Base-by-base conservation (phyloP, 2,797 vertebrate species). In the Oreonectes daqikongensis region DNA sequence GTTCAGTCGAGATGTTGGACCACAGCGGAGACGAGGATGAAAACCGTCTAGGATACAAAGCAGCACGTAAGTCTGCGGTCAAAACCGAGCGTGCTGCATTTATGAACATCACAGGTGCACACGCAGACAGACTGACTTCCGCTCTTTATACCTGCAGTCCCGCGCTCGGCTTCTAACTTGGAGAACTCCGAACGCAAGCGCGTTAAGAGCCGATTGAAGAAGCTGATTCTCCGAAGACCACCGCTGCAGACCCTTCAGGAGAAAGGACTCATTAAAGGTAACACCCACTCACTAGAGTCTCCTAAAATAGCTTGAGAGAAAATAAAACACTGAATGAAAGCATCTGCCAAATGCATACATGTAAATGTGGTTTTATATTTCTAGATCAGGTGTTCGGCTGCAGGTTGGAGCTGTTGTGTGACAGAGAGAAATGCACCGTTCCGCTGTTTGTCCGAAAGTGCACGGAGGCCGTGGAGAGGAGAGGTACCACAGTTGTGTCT, bases 371-470 rank as follows among this genome's bases (percentile, higher is more conserved):
- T 4, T 42, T 40, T 59, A 11, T 83, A 68, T 15, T 42, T 60
- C 79, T 88, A 98, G 96, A 97, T 90, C 96, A 97, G 90, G 96
- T 98, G 78, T 97, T 98, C 7, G 96, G 96, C 84, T 98, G 96
- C 82, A 74, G 92, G 32, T 84, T 98, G 90, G 96, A 96, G 80
- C 93, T 94, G 71, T 92, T 98, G 79, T 98, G 96, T 32, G 93
- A 95, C 79, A 83, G 96, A 22, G 96, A 97, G 88, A 92, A 84
- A 73, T 88, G 81, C 87, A 92, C 89, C 0, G 89, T 98, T 75
- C 96, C 96, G 78, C 95, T 92, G 81, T 98, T 97, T 73, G 95
- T 98, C 78, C 90, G 85, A 59, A 93, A 95, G 77, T 97, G 96
- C 68, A 89, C 94, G 0, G 93, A 94, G 71, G 90, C 95, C 0